These are phyloP conservation scores for Drosophila pegasa DNA, from an alignment of 2,888 invertebrate species.

Conservation along the genomic window DNA sequence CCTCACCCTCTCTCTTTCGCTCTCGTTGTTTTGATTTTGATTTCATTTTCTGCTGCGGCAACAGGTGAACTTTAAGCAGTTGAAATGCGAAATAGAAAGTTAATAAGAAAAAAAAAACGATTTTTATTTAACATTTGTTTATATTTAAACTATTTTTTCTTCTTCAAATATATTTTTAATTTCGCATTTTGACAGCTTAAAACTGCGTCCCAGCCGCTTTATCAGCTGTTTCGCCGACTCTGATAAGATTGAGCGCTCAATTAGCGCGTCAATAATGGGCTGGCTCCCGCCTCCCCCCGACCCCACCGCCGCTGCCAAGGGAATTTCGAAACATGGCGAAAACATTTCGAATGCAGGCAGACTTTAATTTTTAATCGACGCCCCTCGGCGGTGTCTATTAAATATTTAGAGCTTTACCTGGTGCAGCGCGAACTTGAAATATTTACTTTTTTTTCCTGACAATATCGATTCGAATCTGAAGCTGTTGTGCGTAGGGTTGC, in stretches of 20 bases:
- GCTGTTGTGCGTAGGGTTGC: too few species aligned
- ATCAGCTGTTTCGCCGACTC: constrained; percentile 24
- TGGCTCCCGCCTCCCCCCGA: neutral
- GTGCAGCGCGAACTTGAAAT: neutral
- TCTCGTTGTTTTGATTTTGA: constrained; percentile 10
- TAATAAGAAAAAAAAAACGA: constrained; percentile 32
- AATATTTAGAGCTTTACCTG: constrained; percentile 5
- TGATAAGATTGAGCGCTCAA: constrained; percentile 51
- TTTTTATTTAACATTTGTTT: constrained; percentile 24
- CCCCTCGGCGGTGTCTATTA: neutral
- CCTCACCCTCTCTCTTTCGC: neutral
- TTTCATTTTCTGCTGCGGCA: constrained; percentile 35
- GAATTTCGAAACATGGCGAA: constrained; percentile 7
- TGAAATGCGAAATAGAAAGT: constrained; percentile 65
- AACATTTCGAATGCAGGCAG: neutral
- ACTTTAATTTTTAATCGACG: constrained; percentile 26
- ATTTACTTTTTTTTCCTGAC: neutral
- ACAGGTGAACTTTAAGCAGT: constrained; percentile 52
- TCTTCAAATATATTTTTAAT: constrained; percentile 9
- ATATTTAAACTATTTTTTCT: constrained; percentile 10
- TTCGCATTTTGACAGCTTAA: constrained; percentile 3
- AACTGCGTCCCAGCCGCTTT: constrained; percentile 29
- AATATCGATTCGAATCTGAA: neutral
- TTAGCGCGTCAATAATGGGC: constrained; percentile 16
- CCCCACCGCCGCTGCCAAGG: neutral